Evolutionary conservation across 2,888 invertebrate species (phyloP), one percentile per base, ranked within the genome.

Genomic region (Allolobophora icterica): DNA sequence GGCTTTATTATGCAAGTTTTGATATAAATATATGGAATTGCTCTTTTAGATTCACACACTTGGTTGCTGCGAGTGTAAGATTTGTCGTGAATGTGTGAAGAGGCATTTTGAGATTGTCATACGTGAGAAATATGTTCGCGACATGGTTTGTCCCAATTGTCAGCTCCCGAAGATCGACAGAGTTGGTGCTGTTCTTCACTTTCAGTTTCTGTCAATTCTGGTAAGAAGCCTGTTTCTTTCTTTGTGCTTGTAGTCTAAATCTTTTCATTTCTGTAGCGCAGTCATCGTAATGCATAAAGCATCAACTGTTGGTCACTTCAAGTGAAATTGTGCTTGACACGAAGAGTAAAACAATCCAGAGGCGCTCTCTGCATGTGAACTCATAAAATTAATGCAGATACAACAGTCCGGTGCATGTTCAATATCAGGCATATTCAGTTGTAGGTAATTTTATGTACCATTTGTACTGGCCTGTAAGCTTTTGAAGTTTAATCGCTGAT

Each of bases 61-160:
- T 97, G 96, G 98, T 91, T 97, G 97, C 42, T 95, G 95, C 92
- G 93, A 94, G 92, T 95, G 95, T 92, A 94, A 94, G 92, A 92
- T 95, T 40, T 99, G 99, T 95, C 97, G 97, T 93, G 97, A 97
- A 92, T 99, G 99, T 95, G 97, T 98, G 89, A 97, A 97, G 93
- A 97, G 97, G 94, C 98, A 98, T 95, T 99, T 98, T 96, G 98
- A 98, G 17, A 97, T 98, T 91, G 98, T 98, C 96, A 97, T 97
- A 92, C 97, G 98, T 90, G 98, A 99, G 95, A 96, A 97, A 92
- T 97, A 97, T 95, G 98, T 99, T 92, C 97, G 97, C 93, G 98
- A 98, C 94, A 98, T 98, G 94, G 97, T 97, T 83, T 99, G 99
- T 94, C 98, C 99, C 0, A 98, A 97, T 95, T 99, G 99, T 95